Conservation (phyloP, 2,797 vertebrate genomes). For the Merluccius polli region DNA sequence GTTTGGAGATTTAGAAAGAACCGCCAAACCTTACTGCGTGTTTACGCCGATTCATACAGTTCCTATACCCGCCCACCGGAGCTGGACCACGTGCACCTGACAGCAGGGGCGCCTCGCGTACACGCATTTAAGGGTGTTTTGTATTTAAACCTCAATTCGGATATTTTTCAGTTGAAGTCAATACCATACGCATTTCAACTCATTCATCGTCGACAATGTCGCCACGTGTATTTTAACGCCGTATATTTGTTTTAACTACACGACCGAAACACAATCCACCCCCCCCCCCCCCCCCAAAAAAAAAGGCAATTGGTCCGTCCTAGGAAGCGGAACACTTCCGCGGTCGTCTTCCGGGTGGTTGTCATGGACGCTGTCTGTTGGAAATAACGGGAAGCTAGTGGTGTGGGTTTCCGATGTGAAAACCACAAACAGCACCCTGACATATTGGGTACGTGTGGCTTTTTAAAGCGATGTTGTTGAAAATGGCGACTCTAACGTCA, state of each 20-base stretch:
- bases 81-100: not conserved
- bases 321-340: constrained; percentile 49
- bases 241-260: accelerated
- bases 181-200: no score
- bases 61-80: not conserved
- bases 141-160: not conserved
- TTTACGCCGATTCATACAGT: not conserved
- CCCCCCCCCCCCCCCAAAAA: no score
- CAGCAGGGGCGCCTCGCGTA: not conserved
- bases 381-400: constrained; percentile 19
- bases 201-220: no score
- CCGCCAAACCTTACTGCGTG: not conserved
- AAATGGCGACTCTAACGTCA: not conserved
- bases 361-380: constrained; percentile 68
- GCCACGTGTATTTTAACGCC: not conserved
- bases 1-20: not conserved
- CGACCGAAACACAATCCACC: accelerated
- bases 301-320: constrained; percentile 39
- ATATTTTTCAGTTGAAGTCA: not conserved
- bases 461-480: not conserved
- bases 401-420: not conserved
- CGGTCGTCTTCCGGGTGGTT: constrained; percentile 59
- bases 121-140: no score
- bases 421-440: not conserved
- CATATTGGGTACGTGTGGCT: not conserved